These are phyloP conservation scores for Sesamia nonagrioides DNA, from an alignment of 1,140 invertebrate genomes.

Conservation along the genomic window DNA sequence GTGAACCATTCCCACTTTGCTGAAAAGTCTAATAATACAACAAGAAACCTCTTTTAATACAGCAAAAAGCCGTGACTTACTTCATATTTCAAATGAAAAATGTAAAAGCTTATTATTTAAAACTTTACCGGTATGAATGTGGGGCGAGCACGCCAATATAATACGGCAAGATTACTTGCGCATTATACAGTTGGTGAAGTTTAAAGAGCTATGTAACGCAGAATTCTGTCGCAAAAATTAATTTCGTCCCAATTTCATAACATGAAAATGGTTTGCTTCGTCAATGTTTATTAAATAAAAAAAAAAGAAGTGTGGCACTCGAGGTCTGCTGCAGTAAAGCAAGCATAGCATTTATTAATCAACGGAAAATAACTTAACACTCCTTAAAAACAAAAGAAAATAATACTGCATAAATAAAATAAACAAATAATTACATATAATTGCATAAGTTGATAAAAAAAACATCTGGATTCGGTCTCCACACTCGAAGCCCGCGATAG, in stretches of 20 bases:
- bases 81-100: constrained; percentile 37
- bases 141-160: constrained; percentile 13
- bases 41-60: not conserved
- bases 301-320: too few species aligned
- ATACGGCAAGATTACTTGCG: constrained; percentile 16
- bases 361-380: too few species aligned
- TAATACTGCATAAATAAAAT: too few species aligned
- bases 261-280: not conserved
- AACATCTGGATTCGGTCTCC: too few species aligned
- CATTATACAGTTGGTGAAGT: not conserved
- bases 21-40: not conserved
- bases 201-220: not conserved
- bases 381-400: too few species aligned
- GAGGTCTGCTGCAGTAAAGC: too few species aligned
- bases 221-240: not conserved
- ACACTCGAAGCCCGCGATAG: too few species aligned
- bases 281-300: not conserved
- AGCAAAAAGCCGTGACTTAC: constrained; percentile 23
- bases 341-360: too few species aligned
- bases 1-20: not conserved
- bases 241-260: not conserved
- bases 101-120: constrained; percentile 43
- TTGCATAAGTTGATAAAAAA: too few species aligned
- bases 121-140: constrained; percentile 25
- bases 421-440: too few species aligned